Evolutionary conservation across 2,113 vertebrate species (phyloP).

Genomic region (Peromyscus polionotus): DNA sequence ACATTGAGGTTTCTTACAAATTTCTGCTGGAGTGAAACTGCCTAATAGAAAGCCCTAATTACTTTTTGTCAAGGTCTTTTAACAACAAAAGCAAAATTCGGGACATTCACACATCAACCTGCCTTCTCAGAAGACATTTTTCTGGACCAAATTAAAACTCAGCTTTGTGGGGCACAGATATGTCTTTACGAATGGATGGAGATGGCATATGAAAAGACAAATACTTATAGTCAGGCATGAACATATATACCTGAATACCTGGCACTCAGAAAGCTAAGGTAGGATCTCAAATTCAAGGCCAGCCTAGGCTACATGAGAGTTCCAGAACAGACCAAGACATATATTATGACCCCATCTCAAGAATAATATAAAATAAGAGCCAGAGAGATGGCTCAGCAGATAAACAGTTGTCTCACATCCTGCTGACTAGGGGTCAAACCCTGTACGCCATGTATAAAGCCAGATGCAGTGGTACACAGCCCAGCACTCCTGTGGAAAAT

Average conservation of each 20-base stretch:
- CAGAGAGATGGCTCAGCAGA: neutral
- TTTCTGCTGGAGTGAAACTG: neutral
- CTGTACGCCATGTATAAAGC: neutral
- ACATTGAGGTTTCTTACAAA: slow-evolving; percentile 10
- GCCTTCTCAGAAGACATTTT: neutral
- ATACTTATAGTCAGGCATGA: neutral
- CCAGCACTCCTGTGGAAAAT: neutral
- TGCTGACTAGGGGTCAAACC: neutral
- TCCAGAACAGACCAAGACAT: neutral
- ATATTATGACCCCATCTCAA: neutral
- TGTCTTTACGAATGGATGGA: neutral
- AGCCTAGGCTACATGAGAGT: neutral
- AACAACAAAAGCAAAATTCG: slow-evolving; percentile 26
- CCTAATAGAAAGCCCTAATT: neutral
- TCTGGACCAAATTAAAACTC: neutral
- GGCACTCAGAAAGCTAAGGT: neutral
- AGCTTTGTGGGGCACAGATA: neutral
- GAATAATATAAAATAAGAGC: neutral
- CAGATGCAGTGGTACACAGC: neutral
- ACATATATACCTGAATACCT: too few species aligned
- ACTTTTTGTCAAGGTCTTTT: neutral
- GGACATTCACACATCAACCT: neutral
- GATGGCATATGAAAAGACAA: slow-evolving; percentile 36
- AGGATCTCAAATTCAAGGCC: neutral
- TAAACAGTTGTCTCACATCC: neutral